Percentiles rank a stretch among this genome's conserved stretches.
Conservation (phyloP, 2,797 vertebrate genomes). For the Oreortyx pictus region DNA sequence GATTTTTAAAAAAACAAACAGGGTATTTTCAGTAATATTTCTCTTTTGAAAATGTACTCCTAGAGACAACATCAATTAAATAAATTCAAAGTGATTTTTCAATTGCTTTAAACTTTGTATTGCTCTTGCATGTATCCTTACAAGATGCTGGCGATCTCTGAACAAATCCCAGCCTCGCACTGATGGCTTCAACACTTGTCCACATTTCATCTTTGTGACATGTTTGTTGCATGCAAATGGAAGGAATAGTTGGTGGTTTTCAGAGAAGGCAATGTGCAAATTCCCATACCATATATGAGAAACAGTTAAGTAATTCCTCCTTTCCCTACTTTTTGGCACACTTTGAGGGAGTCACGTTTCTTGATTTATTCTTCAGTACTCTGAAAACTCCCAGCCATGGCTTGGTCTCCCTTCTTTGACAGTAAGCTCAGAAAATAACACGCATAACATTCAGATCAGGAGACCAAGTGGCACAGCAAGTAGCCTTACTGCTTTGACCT, state of each 20-base stretch:
- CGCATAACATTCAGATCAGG: constrained; percentile 19
- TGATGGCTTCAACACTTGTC: not conserved
- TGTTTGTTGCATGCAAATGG: not conserved
- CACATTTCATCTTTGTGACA: not conserved
- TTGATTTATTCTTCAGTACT: not conserved
- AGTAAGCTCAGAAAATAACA: constrained; percentile 40
- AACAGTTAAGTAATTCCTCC: not conserved
- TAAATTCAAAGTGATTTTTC: constrained; percentile 2
- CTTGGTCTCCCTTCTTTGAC: constrained; percentile 18
- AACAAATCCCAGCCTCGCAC: not conserved
- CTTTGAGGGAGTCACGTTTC: not conserved
- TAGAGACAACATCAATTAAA: not conserved
- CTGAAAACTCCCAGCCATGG: not conserved
- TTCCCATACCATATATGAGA: not conserved
- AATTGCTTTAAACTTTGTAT: not conserved
- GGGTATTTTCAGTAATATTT: constrained; percentile 23
- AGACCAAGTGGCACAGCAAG: constrained; percentile 7
- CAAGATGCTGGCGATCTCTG: not conserved
- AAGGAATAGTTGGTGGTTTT: not conserved
- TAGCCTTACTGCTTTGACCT: constrained; percentile 45
- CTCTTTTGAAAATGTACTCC: not conserved
- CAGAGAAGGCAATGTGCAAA: not conserved
- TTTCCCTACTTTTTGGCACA: not conserved
- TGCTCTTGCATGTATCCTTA: not conserved
- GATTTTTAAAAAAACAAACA: constrained; percentile 5